A percentile compares a stretch with the other conserved stretches of the same genome.
These are phyloP conservation scores for Ligdia adustata DNA, from an alignment of 2,888 invertebrate species.

Conservation along the genomic window DNA sequence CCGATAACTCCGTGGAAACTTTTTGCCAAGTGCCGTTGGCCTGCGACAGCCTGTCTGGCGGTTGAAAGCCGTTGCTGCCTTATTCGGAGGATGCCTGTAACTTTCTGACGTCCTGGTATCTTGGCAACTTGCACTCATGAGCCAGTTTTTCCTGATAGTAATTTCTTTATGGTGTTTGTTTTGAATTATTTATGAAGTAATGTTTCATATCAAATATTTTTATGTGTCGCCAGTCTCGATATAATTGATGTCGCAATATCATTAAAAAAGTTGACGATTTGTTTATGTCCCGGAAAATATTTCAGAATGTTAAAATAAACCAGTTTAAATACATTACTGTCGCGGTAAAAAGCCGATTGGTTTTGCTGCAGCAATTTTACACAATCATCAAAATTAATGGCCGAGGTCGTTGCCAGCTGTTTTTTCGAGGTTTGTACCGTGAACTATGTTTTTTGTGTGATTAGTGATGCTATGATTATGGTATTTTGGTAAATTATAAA, in stretches of 20 bases:
- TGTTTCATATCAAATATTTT: too few relatives aligned
- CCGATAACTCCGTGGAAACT: slow-evolving; percentile 15
- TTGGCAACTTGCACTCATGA: slow-evolving; percentile 26
- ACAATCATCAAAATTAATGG: slow-evolving; percentile 18
- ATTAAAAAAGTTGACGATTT: too few relatives aligned
- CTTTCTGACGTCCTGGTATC: slow-evolving; percentile 68
- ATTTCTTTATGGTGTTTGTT: too few relatives aligned
- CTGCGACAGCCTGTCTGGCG: slow-evolving; percentile 41
- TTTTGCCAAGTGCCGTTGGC: slow-evolving; percentile 36
- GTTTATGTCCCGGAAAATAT: too few relatives aligned
- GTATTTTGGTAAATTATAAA: slow-evolving; percentile 16
- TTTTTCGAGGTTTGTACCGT: slow-evolving; percentile 27
- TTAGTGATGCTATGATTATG: slow-evolving; percentile 23
- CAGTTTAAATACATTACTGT: slow-evolving; percentile 5
- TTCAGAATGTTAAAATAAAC: too few relatives aligned
- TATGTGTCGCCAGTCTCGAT: too few relatives aligned
- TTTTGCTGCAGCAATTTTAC: slow-evolving; percentile 16
- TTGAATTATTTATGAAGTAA: too few relatives aligned
- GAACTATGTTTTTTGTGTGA: slow-evolving; percentile 32
- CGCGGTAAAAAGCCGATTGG: slow-evolving; percentile 2
- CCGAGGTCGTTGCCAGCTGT: slow-evolving; percentile 33
- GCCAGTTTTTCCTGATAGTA: slow-evolving; percentile 28
- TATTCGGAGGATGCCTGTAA: slow-evolving; percentile 51
- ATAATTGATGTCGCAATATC: too few relatives aligned
- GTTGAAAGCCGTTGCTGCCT: slow-evolving; percentile 59